A percentile compares a stretch with the other conserved stretches of the same genome.
Evolutionary conservation across 2,888 invertebrate genomes (phyloP).

Genomic region (Leptopterna dolabrata): DNA sequence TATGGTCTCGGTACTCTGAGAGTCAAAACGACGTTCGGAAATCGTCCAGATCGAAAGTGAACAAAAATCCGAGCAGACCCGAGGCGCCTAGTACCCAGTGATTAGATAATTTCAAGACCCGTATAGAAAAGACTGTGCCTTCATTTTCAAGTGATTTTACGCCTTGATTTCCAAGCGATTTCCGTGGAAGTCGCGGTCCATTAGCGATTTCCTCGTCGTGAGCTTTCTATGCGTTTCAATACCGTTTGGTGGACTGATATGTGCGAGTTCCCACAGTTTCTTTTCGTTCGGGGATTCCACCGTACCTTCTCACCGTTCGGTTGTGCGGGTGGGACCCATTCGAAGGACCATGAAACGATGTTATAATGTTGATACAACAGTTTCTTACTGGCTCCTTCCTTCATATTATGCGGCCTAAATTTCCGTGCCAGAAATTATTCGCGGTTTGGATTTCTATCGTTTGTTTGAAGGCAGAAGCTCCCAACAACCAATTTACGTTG

Average conservation of each 20-base stretch:
- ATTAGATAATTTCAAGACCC: not conserved
- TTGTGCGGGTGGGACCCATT: not conserved
- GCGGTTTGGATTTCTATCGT: no score
- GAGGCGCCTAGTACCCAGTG: not conserved
- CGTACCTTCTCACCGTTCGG: not conserved
- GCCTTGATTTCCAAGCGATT: not conserved
- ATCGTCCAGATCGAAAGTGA: not conserved
- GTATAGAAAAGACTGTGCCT: not conserved
- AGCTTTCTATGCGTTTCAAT: not conserved
- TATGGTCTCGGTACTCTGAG: not conserved
- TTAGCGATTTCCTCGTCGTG: not conserved
- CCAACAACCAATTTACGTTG: no score
- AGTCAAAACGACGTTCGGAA: not conserved
- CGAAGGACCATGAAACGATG: no score
- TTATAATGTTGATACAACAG: no score
- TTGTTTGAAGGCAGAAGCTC: no score
- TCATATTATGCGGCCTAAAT: no score
- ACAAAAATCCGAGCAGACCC: not conserved
- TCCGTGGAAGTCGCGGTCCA: not conserved
- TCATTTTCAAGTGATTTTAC: not conserved
- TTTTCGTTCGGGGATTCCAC: not conserved
- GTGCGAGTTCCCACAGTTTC: not conserved
- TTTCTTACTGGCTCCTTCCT: no score
- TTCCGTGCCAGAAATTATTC: no score
- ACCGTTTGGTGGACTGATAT: not conserved